Evolutionary conservation across 2,888 invertebrate species (phyloP).

Genomic region (Cabera pusaria): DNA sequence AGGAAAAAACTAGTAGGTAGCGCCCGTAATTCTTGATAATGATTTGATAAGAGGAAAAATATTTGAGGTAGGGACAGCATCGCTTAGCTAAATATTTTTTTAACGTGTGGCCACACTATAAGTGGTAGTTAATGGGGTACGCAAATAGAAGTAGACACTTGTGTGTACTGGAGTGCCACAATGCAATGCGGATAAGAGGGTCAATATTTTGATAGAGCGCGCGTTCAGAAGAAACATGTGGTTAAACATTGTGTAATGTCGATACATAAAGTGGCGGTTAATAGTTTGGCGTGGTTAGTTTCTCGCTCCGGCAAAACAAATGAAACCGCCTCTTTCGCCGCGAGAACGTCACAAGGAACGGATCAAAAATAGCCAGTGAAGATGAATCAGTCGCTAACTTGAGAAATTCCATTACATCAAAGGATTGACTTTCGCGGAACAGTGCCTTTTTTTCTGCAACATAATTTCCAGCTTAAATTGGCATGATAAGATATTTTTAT

Average conservation of each 20-base stretch:
- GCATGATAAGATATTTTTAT: too few relatives aligned
- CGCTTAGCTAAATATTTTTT: slow-evolving; percentile 68
- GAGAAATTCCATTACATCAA: slow-evolving; percentile 73
- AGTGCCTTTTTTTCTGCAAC: slow-evolving; percentile 40
- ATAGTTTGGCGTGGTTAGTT: slow-evolving; percentile 50
- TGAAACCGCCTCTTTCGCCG: slow-evolving; percentile 58
- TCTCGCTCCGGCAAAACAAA: slow-evolving; percentile 55
- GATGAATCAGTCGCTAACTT: slow-evolving; percentile 71
- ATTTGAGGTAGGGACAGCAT: slow-evolving; percentile 49
- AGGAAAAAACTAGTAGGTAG: slow-evolving; percentile 63
- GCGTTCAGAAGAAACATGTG: slow-evolving; percentile 75
- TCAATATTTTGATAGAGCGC: slow-evolving; percentile 80
- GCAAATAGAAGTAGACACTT: slow-evolving; percentile 69
- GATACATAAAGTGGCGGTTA: slow-evolving; percentile 49
- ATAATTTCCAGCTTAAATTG: too few relatives aligned
- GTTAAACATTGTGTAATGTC: slow-evolving; percentile 77
- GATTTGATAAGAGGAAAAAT: slow-evolving; percentile 62
- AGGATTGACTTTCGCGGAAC: slow-evolving; percentile 64
- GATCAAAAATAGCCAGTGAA: slow-evolving; percentile 63
- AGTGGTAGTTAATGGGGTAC: slow-evolving; percentile 74
- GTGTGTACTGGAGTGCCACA: slow-evolving; percentile 64
- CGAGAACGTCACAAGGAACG: slow-evolving; percentile 46
- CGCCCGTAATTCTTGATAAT: slow-evolving; percentile 60
- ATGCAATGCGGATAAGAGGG: slow-evolving; percentile 73
- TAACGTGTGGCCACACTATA: slow-evolving; percentile 61